Evolutionary conservation across 2,113 vertebrate genomes (phyloP), one percentile per base, ranked within the genome.

Genomic region (Phycodurus eques): DNA sequence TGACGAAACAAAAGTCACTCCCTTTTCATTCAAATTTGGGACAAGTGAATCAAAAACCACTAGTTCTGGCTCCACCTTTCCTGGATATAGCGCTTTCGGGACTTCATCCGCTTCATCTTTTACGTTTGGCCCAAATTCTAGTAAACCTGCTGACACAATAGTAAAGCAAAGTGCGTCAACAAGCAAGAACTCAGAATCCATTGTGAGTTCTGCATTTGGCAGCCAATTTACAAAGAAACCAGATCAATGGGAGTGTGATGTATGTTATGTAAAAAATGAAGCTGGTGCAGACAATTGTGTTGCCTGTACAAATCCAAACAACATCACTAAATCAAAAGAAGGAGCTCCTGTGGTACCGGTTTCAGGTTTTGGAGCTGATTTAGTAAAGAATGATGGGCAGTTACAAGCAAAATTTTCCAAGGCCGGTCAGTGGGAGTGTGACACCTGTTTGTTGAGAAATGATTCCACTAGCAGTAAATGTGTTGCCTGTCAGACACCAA

Each of bases 351-450:
- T 11, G 20, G 53, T n/a, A 4, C 44, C 13, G 33, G 22, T 3
- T n/a, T 31, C 73, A 35, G 61, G 60, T 7, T 84, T 56, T 6
- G 20, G 53, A 56, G 53, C 53, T 56, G 51, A 54, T n/a, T 3
- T 86, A 71, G 64, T 3, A 11, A 89, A 87, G 75, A 93, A 93
- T 51, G 91, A 91, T 54, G 93, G 87, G 12, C 91, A 93, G 31
- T 85, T 96, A 79, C 93, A 87, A 77, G 89, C 87, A 17, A 88
- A 90, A 76, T 95, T 96, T 89, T 0, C 71, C 35, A 95, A 91
- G 57, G 92, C 92, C 71, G 95, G 92, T 10, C 84, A 95, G 39
- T 97, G 95, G 95, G 94, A 97, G 51, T 98, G 95, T 82, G 85
- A 65, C 64, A 65, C 20, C 53, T 97, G 95, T 74, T 14, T 93